Evolutionary conservation across 2,113 vertebrate genomes (phyloP).

Genomic region (Trichechus manatus): DNA sequence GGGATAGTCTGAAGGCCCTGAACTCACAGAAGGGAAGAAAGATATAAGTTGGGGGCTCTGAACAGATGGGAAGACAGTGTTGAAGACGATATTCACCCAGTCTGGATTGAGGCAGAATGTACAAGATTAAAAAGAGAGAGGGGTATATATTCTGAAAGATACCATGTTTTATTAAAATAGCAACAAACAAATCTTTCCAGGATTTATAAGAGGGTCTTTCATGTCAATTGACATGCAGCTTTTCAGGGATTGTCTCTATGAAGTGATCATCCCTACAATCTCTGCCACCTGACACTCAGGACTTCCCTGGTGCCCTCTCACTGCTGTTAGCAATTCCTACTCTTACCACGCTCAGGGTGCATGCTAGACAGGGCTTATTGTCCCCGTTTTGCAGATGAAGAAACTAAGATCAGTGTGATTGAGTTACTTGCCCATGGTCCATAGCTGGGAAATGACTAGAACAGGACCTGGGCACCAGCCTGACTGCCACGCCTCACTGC

Average conservation of each 20-base stretch:
- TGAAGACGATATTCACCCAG: not conserved
- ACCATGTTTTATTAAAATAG: not conserved
- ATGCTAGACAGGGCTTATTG: not conserved
- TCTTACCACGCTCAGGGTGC: not conserved
- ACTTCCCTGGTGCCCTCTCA: not conserved
- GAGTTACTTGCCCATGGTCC: not conserved
- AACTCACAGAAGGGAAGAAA: not conserved
- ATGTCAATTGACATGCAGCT: not conserved
- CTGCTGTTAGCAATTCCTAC: not conserved
- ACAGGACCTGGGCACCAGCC: no score
- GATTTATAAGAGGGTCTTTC: not conserved
- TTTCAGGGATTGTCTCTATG: not conserved
- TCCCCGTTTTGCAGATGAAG: not conserved
- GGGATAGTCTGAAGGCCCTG: no score
- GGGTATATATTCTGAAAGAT: not conserved
- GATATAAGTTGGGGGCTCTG: not conserved
- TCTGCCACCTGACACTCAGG: not conserved
- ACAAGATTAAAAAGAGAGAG: not conserved
- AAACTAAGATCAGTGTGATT: not conserved
- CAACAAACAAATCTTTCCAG: not conserved
- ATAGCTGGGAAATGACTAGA: not conserved
- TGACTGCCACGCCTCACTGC: not conserved
- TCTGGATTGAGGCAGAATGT: not conserved
- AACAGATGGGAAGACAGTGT: not conserved
- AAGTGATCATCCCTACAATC: fast-evolving